Evolutionary conservation across 1,140 invertebrate species (phyloP), one percentile per base, ranked within the genome.

Genomic region (Drosophila simulans): DNA sequence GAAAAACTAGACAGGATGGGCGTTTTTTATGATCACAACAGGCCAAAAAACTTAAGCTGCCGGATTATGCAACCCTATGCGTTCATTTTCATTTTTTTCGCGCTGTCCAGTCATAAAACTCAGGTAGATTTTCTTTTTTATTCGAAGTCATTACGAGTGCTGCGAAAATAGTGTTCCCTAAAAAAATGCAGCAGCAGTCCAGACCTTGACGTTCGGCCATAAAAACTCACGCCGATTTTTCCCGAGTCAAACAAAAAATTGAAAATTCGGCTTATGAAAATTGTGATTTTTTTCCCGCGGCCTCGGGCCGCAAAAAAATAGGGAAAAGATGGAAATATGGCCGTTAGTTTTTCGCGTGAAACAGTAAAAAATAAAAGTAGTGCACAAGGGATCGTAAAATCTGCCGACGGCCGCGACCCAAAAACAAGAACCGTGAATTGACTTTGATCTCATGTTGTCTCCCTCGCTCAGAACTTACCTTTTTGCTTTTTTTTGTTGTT

Each of bases 1-100:
- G 45, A 42, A 48, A 49, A 51, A 48, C 43, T 60, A 40, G 22
- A 34, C 39, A 60, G 53, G 55, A 76, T 53, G 27, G 58, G 74
- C 74, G 52, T 71, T 80, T 88, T 89, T 89, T 88, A 88, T 65
- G 83, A 82, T 80, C 77, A 43, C 71, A 40, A 55, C 52, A 60
- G 82, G 77, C 78, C 48, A 88, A 91, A 90, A 90, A 90, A 91
- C 88, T 84, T 70, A 90, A 90, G 82, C 88, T 86, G 65, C 51
- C 57, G 77, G 72, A 91, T 91, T 91, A 91, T 91, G 88, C 88
- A 91, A 91, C 88, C 88, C 88, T 88, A 91, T 89, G 79, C 78
- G 80, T 65, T 42, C 49, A 62, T 72, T 78, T 63, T 78, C 43
- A 70, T 72, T 71, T 52, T 64, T 77, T 73, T 79, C 51, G 62